Conservation (phyloP, 2,888 invertebrate species). For the Chirona hameri region DNA sequence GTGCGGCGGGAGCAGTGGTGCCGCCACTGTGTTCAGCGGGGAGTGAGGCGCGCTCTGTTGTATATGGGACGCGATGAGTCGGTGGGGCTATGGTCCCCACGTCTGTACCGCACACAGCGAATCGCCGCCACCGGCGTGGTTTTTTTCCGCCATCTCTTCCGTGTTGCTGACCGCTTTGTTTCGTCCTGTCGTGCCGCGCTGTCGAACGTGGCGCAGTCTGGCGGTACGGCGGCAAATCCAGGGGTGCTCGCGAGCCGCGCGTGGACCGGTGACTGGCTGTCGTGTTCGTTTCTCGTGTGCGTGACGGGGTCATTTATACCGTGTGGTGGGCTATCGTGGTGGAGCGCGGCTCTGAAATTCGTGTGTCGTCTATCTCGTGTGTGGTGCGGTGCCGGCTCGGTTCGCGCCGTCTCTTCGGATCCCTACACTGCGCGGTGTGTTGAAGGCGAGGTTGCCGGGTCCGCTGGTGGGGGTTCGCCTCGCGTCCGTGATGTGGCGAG, state of each 20-base stretch:
- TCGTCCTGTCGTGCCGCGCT: too few species aligned
- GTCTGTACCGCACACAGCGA: neutral
- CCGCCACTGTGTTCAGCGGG: too few species aligned
- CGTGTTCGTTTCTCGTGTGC: neutral
- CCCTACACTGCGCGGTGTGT: neutral
- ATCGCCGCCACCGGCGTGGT: neutral
- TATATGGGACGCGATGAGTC: neutral
- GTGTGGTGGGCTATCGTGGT: neutral
- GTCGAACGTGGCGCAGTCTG: too few species aligned
- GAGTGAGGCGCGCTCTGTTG: too few species aligned
- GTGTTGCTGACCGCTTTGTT: neutral
- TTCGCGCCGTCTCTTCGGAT: neutral
- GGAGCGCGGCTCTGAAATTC: neutral
- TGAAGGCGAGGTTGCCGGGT: neutral
- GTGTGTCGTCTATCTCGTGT: neutral
- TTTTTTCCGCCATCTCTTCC: neutral
- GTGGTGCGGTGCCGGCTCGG: neutral
- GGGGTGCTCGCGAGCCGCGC: too few species aligned
- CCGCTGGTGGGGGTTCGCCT: neutral
- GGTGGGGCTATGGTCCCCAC: neutral
- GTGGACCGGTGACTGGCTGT: neutral
- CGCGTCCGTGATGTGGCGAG: too few species aligned
- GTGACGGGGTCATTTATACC: neutral
- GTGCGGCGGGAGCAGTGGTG: too few species aligned
- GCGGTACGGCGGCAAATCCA: too few species aligned